These are phyloP conservation scores for Felis chaus DNA, from an alignment of 2,113 vertebrate genomes.

Conservation along the genomic window DNA sequence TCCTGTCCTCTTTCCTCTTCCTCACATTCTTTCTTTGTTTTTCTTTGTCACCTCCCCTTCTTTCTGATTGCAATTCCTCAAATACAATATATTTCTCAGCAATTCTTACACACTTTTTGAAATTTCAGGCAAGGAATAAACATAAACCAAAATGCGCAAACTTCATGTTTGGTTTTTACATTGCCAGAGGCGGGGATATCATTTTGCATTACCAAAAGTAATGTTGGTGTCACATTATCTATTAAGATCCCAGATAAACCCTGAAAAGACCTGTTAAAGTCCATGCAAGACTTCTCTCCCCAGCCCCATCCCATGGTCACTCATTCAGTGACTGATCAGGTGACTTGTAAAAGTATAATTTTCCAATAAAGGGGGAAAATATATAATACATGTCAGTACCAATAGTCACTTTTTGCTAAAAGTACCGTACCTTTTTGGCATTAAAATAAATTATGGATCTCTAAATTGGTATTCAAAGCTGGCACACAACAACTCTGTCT, in stretches of 20 bases:
- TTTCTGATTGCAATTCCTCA: neutral
- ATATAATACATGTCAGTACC: neutral
- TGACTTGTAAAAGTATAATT: neutral
- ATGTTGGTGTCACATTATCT: neutral
- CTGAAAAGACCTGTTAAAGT: neutral
- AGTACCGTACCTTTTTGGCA: neutral
- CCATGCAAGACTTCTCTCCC: neutral
- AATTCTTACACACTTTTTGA: neutral
- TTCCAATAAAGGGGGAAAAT: neutral
- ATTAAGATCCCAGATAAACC: neutral
- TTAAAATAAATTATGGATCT: constrained; percentile 10
- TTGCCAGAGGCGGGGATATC: neutral
- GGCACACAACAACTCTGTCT: neutral
- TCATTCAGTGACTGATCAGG: neutral
- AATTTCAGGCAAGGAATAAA: neutral
- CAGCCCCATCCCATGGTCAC: neutral
- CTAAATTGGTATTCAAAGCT: constrained; percentile 2
- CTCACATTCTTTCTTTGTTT: neutral
- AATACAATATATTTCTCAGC: neutral
- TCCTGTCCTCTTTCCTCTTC: neutral
- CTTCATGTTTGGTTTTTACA: neutral
- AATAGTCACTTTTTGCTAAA: neutral
- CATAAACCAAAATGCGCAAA: neutral
- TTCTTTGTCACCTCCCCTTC: neutral
- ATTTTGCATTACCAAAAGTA: neutral